These are phyloP conservation scores for Eulemur macaco DNA, from an alignment of 2,113 vertebrate genomes.

Conservation along the genomic window DNA sequence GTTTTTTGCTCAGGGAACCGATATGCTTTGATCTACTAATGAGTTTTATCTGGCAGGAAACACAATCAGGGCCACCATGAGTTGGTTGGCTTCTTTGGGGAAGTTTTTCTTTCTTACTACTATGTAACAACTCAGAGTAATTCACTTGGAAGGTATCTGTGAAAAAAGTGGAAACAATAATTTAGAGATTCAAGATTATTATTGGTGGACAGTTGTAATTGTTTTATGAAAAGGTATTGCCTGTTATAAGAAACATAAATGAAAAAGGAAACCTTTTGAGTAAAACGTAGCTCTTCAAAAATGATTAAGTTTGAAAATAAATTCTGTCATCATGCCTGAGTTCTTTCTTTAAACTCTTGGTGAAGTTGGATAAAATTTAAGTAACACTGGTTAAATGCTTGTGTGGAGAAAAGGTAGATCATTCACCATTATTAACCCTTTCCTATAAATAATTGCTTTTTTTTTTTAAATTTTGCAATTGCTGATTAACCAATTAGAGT, in stretches of 20 bases:
- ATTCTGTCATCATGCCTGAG: background rate
- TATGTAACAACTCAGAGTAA: background rate
- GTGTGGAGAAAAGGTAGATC: background rate
- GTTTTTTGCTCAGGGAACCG: background rate
- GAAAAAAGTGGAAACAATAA: background rate
- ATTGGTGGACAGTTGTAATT: background rate
- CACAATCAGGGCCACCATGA: background rate
- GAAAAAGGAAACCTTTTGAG: background rate
- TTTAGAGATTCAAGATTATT: background rate
- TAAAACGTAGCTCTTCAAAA: background rate
- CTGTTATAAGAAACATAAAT: background rate
- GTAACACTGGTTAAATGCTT: background rate
- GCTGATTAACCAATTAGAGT: background rate
- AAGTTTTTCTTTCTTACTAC: background rate
- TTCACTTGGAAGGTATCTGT: background rate
- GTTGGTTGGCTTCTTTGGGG: background rate
- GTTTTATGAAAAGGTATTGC: background rate
- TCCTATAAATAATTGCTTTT: background rate
- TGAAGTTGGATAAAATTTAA: background rate
- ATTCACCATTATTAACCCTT: background rate
- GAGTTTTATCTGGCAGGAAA: background rate
- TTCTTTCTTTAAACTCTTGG: conserved; percentile 15
- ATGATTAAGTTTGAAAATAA: background rate
- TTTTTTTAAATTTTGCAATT: background rate
- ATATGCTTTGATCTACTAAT: background rate